Evolutionary conservation across 1,140 invertebrate species (phyloP), one percentile per base, ranked within the genome.

Genomic region (Varroa destructor): DNA sequence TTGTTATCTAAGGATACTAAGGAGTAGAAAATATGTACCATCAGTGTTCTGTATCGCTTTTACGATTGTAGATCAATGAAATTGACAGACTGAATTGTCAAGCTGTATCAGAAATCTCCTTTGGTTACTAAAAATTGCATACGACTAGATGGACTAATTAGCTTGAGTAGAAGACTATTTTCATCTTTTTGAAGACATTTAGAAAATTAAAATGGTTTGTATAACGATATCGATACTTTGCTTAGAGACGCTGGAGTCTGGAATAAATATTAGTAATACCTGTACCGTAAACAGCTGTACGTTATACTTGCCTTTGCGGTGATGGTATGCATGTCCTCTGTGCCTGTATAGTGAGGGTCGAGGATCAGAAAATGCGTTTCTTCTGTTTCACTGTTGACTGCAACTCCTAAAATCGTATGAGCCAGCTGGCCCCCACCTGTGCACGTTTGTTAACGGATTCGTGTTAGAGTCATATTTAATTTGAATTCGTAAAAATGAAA

Each of bases 331-430:
- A 85, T 57, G 73, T 85, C 79, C 71, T 86, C 85, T 12, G 76
- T 76, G 0, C 93, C 95, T 0, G 89, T 94, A 78, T 96, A 99
- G 83, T 99, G 97, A 0, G 97, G 97, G 85, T 99, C 97, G 6
- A 99, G 81, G 74, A 99, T 91, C 0, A 99, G 82, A 76, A 93
- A 99, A 76, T 88, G 87, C 0, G 88, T 83, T 73, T 92, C 87
- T 3, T 84, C 84, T 14, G 86, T 88, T 46, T 84, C 79, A 72
- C 87, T 83, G 78, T 93, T 88, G 76, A 88, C 93, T 78, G 90
- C 88, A 1, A 99, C 86, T 3, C 97, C 97, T 72, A 99, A 81
- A 73, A 99, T 97, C 54, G 96, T 99, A 78, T 99, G 95, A 36
- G 97, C 97, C 74, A 97, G 82, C 43, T 95, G 91, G 75, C 95